phyloP scores from a whole-genome alignment of 2,888 invertebrate species.

The Rotaria sp. region DNA sequence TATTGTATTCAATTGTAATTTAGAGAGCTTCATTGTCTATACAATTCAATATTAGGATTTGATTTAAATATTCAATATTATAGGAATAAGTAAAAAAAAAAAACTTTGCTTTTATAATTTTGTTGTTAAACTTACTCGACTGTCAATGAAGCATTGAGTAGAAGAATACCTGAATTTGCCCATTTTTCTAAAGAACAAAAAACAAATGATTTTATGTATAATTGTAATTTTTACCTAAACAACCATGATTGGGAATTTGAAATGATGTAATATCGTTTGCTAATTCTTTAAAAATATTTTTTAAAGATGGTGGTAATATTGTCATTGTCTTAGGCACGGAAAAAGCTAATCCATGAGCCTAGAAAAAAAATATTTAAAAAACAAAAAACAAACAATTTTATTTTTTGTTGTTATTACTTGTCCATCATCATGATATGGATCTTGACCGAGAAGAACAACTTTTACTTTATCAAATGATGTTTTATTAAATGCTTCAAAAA shows the following conservation, averaged over 20 bases:
- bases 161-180: slow-evolving; percentile 49
- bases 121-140: slow-evolving; percentile 48
- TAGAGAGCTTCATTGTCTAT: no score
- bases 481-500: slow-evolving; percentile 38
- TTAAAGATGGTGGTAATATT: slow-evolving; percentile 47
- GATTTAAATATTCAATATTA: no score
- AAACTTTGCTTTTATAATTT: no score
- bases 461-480: slow-evolving; percentile 45
- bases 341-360: slow-evolving; percentile 52
- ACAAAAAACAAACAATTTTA: not conserved
- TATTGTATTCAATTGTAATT: no score
- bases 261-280: slow-evolving; percentile 55
- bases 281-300: slow-evolving; percentile 58
- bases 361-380: not conserved
- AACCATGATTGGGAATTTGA: slow-evolving; percentile 46
- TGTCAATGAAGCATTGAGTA: slow-evolving; percentile 50
- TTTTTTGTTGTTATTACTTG: slow-evolving; percentile 45
- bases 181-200: slow-evolving; percentile 43
- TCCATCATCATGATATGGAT: slow-evolving; percentile 51
- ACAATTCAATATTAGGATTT: no score
- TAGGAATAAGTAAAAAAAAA: no score
- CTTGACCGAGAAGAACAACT: slow-evolving; percentile 51
- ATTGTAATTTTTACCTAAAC: slow-evolving; percentile 42
- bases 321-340: slow-evolving; percentile 47
- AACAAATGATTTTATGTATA: no score